phyloP scores from a whole-genome alignment of 1,140 invertebrate species.

The Oryctes rhinoceros region DNA sequence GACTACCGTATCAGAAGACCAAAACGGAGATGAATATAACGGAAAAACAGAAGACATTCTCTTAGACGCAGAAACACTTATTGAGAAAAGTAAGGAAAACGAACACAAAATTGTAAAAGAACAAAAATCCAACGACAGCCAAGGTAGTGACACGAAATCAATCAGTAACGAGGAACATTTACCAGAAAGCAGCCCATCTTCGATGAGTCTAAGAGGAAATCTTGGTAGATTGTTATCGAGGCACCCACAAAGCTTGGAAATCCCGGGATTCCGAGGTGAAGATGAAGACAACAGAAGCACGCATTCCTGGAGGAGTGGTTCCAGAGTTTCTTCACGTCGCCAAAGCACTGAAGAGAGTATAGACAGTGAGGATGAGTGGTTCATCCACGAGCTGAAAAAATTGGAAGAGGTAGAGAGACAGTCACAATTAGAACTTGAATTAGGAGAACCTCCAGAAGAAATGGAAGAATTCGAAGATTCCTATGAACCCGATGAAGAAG shows the following conservation, averaged over 20 bases:
- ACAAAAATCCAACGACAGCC: constrained; percentile 61
- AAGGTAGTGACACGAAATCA: constrained; percentile 42
- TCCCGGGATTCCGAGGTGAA: constrained; percentile 70
- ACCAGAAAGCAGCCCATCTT: constrained; percentile 70
- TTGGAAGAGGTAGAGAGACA: constrained; percentile 86
- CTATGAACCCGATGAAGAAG: constrained; percentile 72
- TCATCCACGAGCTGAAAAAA: constrained; percentile 86
- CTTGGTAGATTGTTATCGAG: constrained; percentile 69
- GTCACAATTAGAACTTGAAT: constrained; percentile 71
- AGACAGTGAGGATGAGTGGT: constrained; percentile 93
- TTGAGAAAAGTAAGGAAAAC: constrained; percentile 55
- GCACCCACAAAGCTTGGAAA: constrained; percentile 82
- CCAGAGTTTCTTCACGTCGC: constrained; percentile 83
- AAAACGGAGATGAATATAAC: constrained; percentile 62
- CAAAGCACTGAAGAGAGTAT: constrained; percentile 94
- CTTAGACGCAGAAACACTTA: constrained; percentile 57
- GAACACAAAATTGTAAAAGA: constrained; percentile 45
- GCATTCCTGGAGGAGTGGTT: constrained; percentile 85
- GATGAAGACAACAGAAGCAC: constrained; percentile 87
- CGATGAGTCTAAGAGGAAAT: constrained; percentile 67
- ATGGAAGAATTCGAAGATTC: constrained; percentile 65
- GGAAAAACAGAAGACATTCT: constrained; percentile 51
- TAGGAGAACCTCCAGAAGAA: constrained; percentile 68
- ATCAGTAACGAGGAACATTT: constrained; percentile 48
- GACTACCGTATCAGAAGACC: constrained; percentile 73